Evolutionary conservation across 1,140 invertebrate species (phyloP), one percentile per base, ranked within the genome.

Genomic region (Leptinotarsa lineolata): DNA sequence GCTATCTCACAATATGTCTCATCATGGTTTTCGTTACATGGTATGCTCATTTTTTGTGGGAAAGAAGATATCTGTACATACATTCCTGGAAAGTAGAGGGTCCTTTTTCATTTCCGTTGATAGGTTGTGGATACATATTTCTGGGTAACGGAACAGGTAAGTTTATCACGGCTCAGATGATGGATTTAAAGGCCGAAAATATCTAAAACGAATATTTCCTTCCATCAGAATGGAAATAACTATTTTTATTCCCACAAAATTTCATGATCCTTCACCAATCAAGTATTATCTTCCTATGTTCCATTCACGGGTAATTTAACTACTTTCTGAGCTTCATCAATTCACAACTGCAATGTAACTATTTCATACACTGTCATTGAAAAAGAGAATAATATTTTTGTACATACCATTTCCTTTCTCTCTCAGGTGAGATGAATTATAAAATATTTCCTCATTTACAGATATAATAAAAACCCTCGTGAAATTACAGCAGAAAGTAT

Each of bases 401-500:
- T 59, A 39, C 8, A 39, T 8, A 24, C 0, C 2, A 5, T 13
- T 64, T 21, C 5, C 63, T 12, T 64, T 20, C 18, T 15, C 18
- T 11, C 30, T 11, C 30, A 2, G 30, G 11, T 39, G 39, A 6
- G 3, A 44, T 45, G n/a, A 18, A n/a, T n/a, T n/a, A n/a, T n/a
- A 68, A 20, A 68, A 39, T 39, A 67, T 20, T n/a, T 67, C 18
- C 15, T 46, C 1, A 61, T 63, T 71, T 71, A n/a, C 20, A 71
- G 69, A 63, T 2, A 61, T 71, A 15, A 20, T 71, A 18, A 22
- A 71, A n/a, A 61, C 16, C 8, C 16, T 71, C 12, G 4, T 71
- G 13, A 30, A 71, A n/a, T 0, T 71, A 20, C 48, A 30, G 21
- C 11, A 61, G 15, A 13, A 1, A 2, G 44, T 44, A 3, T n/a